A percentile compares a stretch with the other conserved stretches of the same genome.
Conservation (phyloP, 1,140 invertebrate genomes). For the Muscidifurax raptorellus region DNA sequence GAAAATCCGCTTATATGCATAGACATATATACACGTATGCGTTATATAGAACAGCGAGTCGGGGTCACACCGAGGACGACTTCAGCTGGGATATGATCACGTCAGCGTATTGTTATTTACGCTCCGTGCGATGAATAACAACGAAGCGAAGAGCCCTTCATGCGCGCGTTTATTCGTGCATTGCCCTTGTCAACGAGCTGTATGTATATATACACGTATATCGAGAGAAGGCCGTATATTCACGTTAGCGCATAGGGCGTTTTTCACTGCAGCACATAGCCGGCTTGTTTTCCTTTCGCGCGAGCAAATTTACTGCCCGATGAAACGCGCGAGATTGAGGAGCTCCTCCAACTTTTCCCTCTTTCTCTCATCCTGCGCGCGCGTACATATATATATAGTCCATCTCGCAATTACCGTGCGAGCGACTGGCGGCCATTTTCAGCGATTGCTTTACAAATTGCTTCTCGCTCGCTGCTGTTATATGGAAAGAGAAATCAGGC, state of each 20-base stretch:
- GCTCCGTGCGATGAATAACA: constrained; percentile 61
- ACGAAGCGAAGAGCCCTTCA: constrained; percentile 51
- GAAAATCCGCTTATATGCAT: background rate
- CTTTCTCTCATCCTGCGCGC: background rate
- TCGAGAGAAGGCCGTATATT: constrained; percentile 12
- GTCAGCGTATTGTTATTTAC: constrained; percentile 58
- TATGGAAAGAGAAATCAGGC: background rate
- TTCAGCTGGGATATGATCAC: constrained; percentile 55
- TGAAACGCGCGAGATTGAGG: constrained; percentile 5
- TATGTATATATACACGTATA: background rate
- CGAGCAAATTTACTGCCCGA: background rate
- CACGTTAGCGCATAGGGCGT: background rate
- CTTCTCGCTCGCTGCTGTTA: background rate
- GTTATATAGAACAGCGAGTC: background rate
- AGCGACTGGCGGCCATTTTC: background rate
- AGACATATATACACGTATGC: background rate
- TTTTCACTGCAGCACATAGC: background rate
- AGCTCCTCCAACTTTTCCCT: background rate
- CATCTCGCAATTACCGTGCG: background rate
- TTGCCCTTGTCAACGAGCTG: background rate
- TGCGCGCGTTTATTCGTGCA: background rate
- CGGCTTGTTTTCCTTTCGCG: constrained; percentile 20
- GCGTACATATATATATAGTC: background rate
- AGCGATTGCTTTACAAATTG: background rate
- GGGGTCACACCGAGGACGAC: background rate